These are phyloP conservation scores for Hydrophis major DNA, from an alignment of 2,797 vertebrate species.

Conservation along the genomic window DNA sequence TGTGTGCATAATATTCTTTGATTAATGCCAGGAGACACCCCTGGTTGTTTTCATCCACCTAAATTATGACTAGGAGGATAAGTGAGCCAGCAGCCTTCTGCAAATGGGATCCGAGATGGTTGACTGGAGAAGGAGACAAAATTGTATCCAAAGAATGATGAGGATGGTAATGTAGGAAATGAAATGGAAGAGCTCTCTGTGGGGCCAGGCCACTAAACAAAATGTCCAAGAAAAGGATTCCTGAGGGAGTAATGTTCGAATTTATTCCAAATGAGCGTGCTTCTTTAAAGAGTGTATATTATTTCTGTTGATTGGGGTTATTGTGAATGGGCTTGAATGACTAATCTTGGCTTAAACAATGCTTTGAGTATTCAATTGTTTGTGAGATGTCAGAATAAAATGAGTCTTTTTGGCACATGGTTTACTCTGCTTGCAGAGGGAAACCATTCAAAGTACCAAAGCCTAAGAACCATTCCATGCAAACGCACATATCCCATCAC, in stretches of 20 bases:
- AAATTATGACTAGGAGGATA: not conserved
- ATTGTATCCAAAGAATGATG: not conserved
- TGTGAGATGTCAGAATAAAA: not conserved
- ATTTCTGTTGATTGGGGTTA: not conserved
- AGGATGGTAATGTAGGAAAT: not conserved
- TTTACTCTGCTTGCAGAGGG: not conserved
- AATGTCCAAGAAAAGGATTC: not conserved
- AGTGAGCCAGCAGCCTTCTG: not conserved
- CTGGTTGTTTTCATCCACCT: not conserved
- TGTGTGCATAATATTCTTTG: slow-evolving; percentile 41
- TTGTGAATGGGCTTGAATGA: not conserved
- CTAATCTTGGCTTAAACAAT: not conserved
- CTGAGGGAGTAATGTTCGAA: too few relatives aligned
- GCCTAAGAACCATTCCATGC: not conserved
- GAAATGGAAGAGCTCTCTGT: not conserved
- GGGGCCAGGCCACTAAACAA: not conserved
- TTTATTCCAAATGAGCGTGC: not conserved
- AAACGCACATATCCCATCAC: not conserved
- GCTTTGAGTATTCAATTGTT: not conserved
- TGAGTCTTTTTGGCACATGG: not conserved
- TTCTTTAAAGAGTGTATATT: not conserved
- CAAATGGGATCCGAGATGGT: not conserved
- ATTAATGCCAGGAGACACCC: slow-evolving; percentile 24
- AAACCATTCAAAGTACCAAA: not conserved
- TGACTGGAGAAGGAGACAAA: not conserved